Conservation (phyloP, 2,113 vertebrate species). For the Falco punctatus region DNA sequence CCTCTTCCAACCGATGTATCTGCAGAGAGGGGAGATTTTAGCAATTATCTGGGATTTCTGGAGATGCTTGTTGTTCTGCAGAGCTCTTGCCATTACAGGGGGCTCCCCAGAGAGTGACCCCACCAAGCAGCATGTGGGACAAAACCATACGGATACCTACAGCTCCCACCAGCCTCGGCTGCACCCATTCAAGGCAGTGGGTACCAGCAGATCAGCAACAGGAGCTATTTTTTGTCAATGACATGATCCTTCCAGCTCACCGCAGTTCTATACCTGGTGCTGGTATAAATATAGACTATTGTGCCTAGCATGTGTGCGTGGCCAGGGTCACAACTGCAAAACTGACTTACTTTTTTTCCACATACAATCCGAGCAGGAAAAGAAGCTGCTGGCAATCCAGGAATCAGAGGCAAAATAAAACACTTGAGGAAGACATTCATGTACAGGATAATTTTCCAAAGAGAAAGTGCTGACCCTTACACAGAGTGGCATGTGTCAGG, state of each 20-base stretch:
- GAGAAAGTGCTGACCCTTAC: constrained; percentile 3
- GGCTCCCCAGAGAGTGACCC: neutral
- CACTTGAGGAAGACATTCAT: neutral
- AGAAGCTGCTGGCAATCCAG: neutral
- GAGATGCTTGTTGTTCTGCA: neutral
- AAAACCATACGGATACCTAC: accelerated
- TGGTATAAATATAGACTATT: neutral
- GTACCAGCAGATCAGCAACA: neutral
- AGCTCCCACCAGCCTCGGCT: accelerated
- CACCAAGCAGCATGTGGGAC: accelerated
- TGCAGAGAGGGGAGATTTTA: neutral
- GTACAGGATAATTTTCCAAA: neutral
- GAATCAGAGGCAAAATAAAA: neutral
- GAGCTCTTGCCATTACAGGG: neutral
- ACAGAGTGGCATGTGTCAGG: neutral
- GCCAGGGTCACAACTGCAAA: neutral
- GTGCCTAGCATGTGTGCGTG: accelerated
- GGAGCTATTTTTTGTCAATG: neutral
- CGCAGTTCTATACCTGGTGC: neutral
- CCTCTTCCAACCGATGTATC: neutral
- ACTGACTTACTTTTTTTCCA: neutral
- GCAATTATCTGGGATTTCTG: neutral
- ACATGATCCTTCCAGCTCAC: neutral
- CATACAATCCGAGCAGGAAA: neutral
- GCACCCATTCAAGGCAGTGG: neutral